A percentile compares a stretch with the other conserved stretches of the same genome.
These are phyloP conservation scores for Corynorhinus townsendii DNA, from an alignment of 2,113 vertebrate species.

Conservation along the genomic window DNA sequence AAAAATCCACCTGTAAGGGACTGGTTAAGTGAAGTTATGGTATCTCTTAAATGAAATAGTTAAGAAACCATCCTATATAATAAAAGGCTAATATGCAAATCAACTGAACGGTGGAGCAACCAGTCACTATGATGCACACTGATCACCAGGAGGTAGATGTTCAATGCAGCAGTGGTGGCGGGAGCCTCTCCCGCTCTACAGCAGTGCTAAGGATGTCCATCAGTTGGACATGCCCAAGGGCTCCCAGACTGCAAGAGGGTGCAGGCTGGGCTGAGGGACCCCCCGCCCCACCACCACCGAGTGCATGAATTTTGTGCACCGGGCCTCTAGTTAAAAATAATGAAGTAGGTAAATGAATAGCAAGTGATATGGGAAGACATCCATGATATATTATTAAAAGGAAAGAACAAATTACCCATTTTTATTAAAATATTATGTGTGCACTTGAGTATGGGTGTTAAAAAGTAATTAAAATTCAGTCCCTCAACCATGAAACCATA, in stretches of 20 bases:
- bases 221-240: no score
- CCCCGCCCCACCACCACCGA: fast-evolving
- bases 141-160: no score
- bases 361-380: neutral
- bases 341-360: neutral
- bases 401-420: neutral
- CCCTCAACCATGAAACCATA: neutral
- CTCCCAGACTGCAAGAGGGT: no score
- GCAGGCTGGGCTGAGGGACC: no score
- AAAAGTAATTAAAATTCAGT: neutral
- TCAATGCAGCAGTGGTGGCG: no score
- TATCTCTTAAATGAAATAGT: neutral
- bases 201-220: no score
- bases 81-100: no score
- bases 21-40: neutral
- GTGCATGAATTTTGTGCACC: no score
- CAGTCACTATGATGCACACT: no score
- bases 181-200: no score
- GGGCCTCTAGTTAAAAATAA: neutral
- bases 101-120: no score
- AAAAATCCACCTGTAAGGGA: neutral
- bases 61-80: neutral
- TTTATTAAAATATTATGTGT: neutral
- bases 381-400: neutral
- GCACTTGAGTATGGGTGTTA: neutral